Evolutionary conservation across 1,140 invertebrate species (phyloP).

Genomic region (Apis laboriosa): DNA sequence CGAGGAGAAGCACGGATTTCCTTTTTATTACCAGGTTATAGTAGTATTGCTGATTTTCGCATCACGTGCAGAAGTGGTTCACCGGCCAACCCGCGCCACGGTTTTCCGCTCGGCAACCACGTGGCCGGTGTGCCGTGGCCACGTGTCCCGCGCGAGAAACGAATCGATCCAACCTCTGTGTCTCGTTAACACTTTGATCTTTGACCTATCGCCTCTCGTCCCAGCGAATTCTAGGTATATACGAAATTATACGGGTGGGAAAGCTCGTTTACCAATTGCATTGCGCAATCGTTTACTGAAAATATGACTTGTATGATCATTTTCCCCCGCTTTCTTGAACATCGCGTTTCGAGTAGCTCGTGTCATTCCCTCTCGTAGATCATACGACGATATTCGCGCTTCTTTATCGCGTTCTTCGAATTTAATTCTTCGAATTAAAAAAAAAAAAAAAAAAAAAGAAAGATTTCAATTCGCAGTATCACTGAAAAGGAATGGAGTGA

Average conservation of each 20-base stretch:
- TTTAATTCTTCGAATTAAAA: too few relatives aligned
- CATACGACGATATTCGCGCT: too few relatives aligned
- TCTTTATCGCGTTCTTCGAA: too few relatives aligned
- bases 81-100: conserved; percentile 10
- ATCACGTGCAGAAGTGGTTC: conserved; percentile 51
- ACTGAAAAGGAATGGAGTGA: not conserved
- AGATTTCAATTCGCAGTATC: not conserved
- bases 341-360: too few relatives aligned
- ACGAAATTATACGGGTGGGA: conserved; percentile 25
- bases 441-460: not conserved
- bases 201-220: not conserved
- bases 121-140: conserved; percentile 38
- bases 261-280: too few relatives aligned
- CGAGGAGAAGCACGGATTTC: too few relatives aligned
- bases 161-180: conserved; percentile 26
- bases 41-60: conserved; percentile 14
- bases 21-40: too few relatives aligned
- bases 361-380: not conserved
- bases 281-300: conserved; percentile 5
- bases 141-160: conserved; percentile 52
- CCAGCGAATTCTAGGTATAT: not conserved
- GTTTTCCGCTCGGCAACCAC: conserved; percentile 35
- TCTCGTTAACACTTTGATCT: conserved; percentile 47
- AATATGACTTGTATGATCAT: not conserved
- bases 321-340: too few relatives aligned